Evolutionary conservation across 2,888 invertebrate genomes (phyloP).

Genomic region (Tethea ocularis): DNA sequence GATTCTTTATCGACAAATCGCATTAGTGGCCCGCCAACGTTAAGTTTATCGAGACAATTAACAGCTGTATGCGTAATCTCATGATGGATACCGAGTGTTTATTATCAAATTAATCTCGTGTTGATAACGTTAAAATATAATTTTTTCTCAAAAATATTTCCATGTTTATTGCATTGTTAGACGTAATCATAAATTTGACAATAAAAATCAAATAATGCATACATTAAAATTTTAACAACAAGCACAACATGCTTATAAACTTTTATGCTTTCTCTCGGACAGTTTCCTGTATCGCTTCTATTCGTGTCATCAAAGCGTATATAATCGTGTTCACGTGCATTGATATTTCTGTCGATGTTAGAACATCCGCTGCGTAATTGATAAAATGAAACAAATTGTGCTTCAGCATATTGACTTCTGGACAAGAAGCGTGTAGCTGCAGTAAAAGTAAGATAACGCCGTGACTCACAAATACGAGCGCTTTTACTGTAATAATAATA

Average conservation of each 20-base stretch:
- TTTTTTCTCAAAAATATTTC: slow-evolving; percentile 7
- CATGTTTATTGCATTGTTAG: slow-evolving; percentile 2
- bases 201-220: not conserved
- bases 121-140: slow-evolving; percentile 28
- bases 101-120: slow-evolving; percentile 37
- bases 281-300: slow-evolving; percentile 20
- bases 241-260: not conserved
- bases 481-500: too few species aligned
- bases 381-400: slow-evolving; percentile 62
- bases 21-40: slow-evolving; percentile 61
- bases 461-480: slow-evolving; percentile 60
- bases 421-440: slow-evolving; percentile 42
- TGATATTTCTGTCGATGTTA: slow-evolving; percentile 53
- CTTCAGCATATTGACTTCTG: slow-evolving; percentile 43
- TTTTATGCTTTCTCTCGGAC: slow-evolving; percentile 18
- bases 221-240: not conserved
- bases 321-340: slow-evolving; percentile 34
- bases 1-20: slow-evolving; percentile 71
- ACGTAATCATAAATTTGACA: slow-evolving; percentile 1
- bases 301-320: slow-evolving; percentile 21
- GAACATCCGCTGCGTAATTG: slow-evolving; percentile 64
- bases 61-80: slow-evolving; percentile 54
- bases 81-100: slow-evolving; percentile 36
- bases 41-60: slow-evolving; percentile 64
- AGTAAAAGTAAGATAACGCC: slow-evolving; percentile 69